Conservation (phyloP, 2,113 vertebrate species). For the Sporophila hypoxantha region DNA sequence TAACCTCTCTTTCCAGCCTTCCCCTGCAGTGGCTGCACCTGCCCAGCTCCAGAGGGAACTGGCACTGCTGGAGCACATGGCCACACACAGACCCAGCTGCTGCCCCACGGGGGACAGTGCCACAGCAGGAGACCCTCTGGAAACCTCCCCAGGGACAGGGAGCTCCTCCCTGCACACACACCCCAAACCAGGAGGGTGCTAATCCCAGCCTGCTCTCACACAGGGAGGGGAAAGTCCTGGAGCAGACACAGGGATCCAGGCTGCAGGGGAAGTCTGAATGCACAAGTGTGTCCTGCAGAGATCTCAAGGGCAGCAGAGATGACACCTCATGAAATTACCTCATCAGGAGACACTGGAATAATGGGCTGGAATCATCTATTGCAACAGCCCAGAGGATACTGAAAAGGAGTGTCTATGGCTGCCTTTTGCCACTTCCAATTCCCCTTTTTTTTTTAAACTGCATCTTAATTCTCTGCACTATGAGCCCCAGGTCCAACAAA, state of each 20-base stretch:
- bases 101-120: fast-evolving
- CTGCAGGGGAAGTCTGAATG: not conserved
- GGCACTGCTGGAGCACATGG: fast-evolving
- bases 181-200: fast-evolving
- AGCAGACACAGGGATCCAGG: not conserved
- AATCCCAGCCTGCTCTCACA: fast-evolving
- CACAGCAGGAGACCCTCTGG: not conserved
- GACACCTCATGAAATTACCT: not conserved
- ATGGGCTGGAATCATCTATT: not conserved
- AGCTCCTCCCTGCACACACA: not conserved
- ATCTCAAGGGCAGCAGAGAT: not conserved
- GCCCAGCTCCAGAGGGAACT: not conserved
- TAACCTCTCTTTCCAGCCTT: not conserved
- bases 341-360: not conserved
- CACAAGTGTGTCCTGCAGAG: not conserved
- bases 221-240: fast-evolving
- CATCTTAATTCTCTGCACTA: not conserved
- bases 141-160: not conserved
- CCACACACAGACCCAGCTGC: not conserved
- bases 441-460: not conserved
- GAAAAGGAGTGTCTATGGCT: not conserved
- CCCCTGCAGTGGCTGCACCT: not conserved
- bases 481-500: not conserved
- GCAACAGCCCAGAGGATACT: not conserved
- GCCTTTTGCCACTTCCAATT: not conserved